Conservation (phyloP, 64 coral and sea anemone species). For the Catalaphyllia jardinei region DNA sequence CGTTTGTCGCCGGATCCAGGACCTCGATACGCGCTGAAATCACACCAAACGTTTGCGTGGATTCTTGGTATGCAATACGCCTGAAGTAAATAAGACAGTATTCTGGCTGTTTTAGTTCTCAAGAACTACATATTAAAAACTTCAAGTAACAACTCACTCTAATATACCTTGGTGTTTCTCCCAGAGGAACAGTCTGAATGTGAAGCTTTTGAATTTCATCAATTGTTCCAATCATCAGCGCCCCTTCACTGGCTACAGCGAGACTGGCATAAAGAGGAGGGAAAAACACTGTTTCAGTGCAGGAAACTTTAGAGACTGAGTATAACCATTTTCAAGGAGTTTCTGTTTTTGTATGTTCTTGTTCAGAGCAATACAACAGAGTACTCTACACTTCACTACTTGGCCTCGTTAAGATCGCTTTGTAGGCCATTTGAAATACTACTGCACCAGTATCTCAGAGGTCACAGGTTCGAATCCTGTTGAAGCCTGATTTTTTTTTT, state of each 20-base stretch:
- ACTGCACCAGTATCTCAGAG: too few relatives aligned
- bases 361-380: too few relatives aligned
- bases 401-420: too few relatives aligned
- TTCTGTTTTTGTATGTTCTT: too few relatives aligned
- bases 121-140: neutral
- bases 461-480: too few relatives aligned
- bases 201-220: conserved; percentile 98
- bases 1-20: conserved; percentile 54
- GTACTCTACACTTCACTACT: too few relatives aligned
- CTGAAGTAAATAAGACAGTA: neutral
- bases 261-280: conserved; percentile 45
- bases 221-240: conserved; percentile 95
- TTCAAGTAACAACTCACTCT: neutral
- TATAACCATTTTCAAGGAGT: too few relatives aligned
- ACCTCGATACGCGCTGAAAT: conserved; percentile 85
- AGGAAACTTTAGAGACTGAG: too few relatives aligned
- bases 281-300: too few relatives aligned
- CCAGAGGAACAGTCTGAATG: conserved; percentile 88
- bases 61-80: conserved; percentile 92
- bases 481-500: too few relatives aligned
- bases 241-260: conserved; percentile 79
- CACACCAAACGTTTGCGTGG: conserved; percentile 92
- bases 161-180: conserved; percentile 89
- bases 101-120: neutral
- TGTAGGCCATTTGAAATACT: too few relatives aligned